Evolutionary conservation across 2,888 invertebrate species (phyloP).

Genomic region (Eupithecia subumbrata): DNA sequence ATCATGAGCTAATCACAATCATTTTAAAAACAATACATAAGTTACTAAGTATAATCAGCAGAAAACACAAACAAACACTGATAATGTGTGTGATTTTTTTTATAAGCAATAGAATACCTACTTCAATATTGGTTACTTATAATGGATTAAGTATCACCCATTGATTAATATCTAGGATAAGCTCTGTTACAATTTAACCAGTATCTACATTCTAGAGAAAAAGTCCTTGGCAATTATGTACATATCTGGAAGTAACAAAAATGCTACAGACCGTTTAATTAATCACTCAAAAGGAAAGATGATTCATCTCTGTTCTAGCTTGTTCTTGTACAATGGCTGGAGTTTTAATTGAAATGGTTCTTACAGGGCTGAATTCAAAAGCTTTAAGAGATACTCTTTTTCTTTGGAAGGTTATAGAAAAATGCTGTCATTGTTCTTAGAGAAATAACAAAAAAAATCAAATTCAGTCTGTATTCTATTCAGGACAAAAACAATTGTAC

Average conservation of each 20-base stretch:
- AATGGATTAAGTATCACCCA: not conserved
- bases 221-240: conserved; percentile 27
- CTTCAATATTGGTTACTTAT: not conserved
- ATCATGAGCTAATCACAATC: not conserved
- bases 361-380: conserved; percentile 31
- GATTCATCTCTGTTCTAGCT: conserved; percentile 27
- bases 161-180: not conserved
- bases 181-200: not conserved
- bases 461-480: not conserved
- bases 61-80: not conserved
- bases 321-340: conserved; percentile 21
- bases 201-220: not conserved
- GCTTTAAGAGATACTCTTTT: not conserved
- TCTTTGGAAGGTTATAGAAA: not conserved
- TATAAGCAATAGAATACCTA: not conserved
- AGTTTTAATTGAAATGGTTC: conserved; percentile 32
- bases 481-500: no score
- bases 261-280: conserved; percentile 33
- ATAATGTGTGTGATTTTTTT: no score
- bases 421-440: not conserved
- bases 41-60: not conserved
- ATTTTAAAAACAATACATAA: not conserved
- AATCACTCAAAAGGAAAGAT: conserved; percentile 33
- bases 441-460: not conserved
- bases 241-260: conserved; percentile 18